A percentile compares a stretch with the other conserved stretches of the same genome.
These are phyloP conservation scores for Lepidonotus clava DNA, from an alignment of 2,888 invertebrate species.

Conservation along the genomic window DNA sequence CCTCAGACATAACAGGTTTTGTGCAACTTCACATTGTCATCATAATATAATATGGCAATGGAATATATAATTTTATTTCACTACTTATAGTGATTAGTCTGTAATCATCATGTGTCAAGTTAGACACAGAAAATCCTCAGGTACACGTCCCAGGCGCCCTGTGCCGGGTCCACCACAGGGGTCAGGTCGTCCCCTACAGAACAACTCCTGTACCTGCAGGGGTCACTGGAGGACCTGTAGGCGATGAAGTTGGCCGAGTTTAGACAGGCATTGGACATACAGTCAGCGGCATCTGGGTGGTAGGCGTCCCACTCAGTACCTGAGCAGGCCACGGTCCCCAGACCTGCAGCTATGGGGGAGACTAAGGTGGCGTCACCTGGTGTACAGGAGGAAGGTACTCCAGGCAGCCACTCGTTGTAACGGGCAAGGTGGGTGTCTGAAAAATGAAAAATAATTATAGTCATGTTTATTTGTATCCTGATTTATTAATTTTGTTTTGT, in stretches of 20 bases:
- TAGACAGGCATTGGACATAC: not conserved
- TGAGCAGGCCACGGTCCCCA: not conserved
- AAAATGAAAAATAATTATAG: no score
- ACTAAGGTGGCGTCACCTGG: not conserved
- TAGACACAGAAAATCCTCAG: not conserved
- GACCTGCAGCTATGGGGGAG: not conserved
- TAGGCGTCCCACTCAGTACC: not conserved
- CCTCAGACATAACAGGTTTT: no score
- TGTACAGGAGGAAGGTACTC: not conserved
- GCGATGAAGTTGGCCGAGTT: not conserved
- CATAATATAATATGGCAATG: no score
- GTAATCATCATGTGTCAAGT: no score
- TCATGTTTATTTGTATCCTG: no score
- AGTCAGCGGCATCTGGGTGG: not conserved
- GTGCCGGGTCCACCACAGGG: not conserved
- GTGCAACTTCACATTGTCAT: no score
- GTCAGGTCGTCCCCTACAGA: not conserved
- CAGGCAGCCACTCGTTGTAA: not conserved
- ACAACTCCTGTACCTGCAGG: not conserved
- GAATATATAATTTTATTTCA: no score
- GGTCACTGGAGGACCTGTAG: not conserved
- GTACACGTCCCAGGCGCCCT: not conserved
- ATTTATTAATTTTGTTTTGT: no score
- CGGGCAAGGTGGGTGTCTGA: not conserved
- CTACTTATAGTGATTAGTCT: no score